Evolutionary conservation across 1,140 invertebrate species (phyloP).

Genomic region (Anthonomus grandis): DNA sequence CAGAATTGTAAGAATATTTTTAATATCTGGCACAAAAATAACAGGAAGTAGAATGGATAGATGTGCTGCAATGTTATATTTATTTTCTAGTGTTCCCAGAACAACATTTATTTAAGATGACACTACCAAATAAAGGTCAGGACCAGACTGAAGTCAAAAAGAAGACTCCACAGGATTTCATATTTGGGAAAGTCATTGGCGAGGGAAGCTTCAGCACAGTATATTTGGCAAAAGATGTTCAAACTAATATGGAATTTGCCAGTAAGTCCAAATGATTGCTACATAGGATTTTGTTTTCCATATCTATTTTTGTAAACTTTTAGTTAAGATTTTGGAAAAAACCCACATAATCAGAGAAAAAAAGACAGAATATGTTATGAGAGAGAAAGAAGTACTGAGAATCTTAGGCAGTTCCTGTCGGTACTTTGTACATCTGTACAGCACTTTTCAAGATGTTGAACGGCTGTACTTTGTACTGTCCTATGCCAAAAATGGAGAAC

Average conservation of each 20-base stretch:
- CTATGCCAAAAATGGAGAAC: conserved; percentile 92
- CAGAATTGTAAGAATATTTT: background rate
- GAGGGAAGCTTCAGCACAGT: conserved; percentile 97
- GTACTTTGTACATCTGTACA: conserved; percentile 91
- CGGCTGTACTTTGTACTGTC: conserved; percentile 95
- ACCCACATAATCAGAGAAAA: conserved; percentile 86
- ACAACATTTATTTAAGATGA: conserved; percentile 18
- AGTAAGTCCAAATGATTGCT: conserved; percentile 64
- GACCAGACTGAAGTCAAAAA: conserved; percentile 53
- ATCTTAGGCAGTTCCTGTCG: conserved; percentile 66
- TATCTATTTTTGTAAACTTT: conserved; percentile 51
- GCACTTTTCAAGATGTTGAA: conserved; percentile 93
- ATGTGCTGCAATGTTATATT: background rate
- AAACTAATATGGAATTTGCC: conserved; percentile 86
- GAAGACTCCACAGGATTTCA: conserved; percentile 80
- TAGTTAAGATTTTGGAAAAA: conserved; percentile 97
- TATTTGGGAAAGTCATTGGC: conserved; percentile 93
- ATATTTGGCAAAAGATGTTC: conserved; percentile 89
- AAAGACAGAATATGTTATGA: conserved; percentile 88
- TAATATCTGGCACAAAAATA: background rate
- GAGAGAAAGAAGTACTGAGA: conserved; percentile 88
- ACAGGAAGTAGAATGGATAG: no score
- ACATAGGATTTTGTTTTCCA: background rate
- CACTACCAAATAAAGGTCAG: conserved; percentile 25
- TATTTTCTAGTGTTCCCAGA: background rate